phyloP scores from a whole-genome alignment of 37 sponge, comb jelly and placozoan species.

The Cliona cf. orientalis region DNA sequence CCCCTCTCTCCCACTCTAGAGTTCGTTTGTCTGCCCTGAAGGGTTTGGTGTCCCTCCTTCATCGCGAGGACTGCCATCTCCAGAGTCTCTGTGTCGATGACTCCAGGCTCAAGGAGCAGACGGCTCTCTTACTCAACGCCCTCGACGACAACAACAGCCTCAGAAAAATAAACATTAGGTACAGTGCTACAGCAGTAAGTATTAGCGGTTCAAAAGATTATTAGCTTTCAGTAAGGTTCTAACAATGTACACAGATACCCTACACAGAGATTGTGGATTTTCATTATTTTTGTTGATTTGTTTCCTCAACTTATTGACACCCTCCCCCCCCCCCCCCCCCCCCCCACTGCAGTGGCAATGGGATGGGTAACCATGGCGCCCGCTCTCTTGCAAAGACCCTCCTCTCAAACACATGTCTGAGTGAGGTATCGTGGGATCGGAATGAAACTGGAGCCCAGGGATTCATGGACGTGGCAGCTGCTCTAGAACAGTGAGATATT shows the following conservation, averaged over 20 bases:
- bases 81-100: constrained; percentile 50
- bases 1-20: constrained; percentile 21
- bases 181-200: background rate
- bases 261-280: too few species aligned
- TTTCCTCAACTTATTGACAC: too few species aligned
- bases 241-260: too few species aligned
- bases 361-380: constrained; percentile 67
- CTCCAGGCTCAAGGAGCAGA: constrained; percentile 66
- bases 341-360: constrained; percentile 83
- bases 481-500: constrained; percentile 83
- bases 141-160: constrained; percentile 57
- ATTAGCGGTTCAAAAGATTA: too few species aligned
- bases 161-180: constrained; percentile 72
- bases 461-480: constrained; percentile 54
- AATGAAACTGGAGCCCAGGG: constrained; percentile 71
- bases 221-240: too few species aligned
- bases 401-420: constrained; percentile 33
- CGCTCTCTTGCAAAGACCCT: constrained; percentile 53
- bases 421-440: constrained; percentile 67
- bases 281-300: too few species aligned
- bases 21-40: constrained; percentile 23
- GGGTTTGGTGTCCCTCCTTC: constrained; percentile 27
- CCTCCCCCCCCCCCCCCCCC: too few species aligned
- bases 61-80: constrained; percentile 50
- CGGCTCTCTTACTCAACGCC: constrained; percentile 37